Evolutionary conservation across 2,888 invertebrate genomes (phyloP).

Genomic region (Lysandra coridon): DNA sequence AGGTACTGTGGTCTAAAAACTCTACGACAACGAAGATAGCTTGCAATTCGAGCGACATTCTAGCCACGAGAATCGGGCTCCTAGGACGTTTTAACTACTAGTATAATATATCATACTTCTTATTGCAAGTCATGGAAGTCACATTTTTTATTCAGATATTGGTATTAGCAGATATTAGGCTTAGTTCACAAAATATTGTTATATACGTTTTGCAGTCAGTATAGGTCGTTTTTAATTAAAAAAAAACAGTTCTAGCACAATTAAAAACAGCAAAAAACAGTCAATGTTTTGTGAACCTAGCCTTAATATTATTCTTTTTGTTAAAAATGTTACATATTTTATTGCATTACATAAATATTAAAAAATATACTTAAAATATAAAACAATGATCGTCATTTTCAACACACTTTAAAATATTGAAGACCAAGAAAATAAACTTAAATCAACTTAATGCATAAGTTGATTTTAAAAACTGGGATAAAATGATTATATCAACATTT

Average conservation of each 20-base stretch:
- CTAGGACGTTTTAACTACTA: not conserved
- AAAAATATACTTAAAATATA: not conserved
- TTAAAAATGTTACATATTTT: not conserved
- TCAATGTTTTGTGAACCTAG: not conserved
- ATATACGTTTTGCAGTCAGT: not conserved
- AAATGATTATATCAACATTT: slow-evolving; percentile 25
- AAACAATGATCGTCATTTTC: not conserved
- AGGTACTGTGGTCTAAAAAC: too few relatives aligned
- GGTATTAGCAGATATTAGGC: not conserved
- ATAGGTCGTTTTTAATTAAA: too few relatives aligned
- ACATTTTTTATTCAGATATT: not conserved
- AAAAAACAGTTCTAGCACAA: too few relatives aligned
- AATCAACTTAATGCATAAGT: not conserved
- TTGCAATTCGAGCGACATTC: not conserved
- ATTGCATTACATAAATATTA: not conserved
- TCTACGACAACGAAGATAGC: too few relatives aligned
- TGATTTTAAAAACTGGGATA: not conserved
- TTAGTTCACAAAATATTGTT: not conserved
- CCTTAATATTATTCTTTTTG: not conserved
- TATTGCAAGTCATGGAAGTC: not conserved
- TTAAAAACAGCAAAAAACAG: not conserved
- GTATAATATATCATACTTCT: not conserved
- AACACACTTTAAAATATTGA: not conserved
- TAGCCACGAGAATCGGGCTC: not conserved
- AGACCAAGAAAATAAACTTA: not conserved